These are phyloP conservation scores for Temnopleurus reevesii DNA, from an alignment of 53 echinoderm and acorn worm species.

Conservation along the genomic window DNA sequence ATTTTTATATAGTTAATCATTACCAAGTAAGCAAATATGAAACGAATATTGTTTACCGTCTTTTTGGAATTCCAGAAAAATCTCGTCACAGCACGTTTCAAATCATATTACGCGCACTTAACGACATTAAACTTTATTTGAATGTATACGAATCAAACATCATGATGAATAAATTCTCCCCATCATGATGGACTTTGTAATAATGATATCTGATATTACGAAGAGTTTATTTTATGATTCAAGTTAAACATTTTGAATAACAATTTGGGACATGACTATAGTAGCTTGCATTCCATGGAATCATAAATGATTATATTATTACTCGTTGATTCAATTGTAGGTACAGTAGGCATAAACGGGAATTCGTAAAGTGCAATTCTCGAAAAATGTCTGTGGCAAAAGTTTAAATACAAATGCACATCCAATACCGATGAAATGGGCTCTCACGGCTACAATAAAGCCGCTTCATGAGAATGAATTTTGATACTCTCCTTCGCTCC, in stretches of 20 bases:
- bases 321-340: no score
- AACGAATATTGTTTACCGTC: neutral
- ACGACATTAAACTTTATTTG: no score
- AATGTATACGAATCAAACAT: neutral
- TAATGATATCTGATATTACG: neutral
- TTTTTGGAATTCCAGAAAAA: neutral
- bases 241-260: neutral
- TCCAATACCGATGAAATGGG: no score
- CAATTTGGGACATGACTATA: no score
- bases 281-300: no score
- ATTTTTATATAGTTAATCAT: neutral
- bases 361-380: neutral
- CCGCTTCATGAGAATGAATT: no score
- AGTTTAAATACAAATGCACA: no score
- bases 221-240: neutral
- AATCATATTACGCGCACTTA: no score
- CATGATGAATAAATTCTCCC: neutral
- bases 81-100: neutral
- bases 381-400: neutral
- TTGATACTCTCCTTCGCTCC: no score
- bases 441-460: no score
- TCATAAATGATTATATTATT: no score
- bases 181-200: neutral
- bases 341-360: no score
- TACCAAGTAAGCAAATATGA: constrained; percentile 1